Percentiles rank a stretch among this genome's conserved stretches.
phyloP scores from a whole-genome alignment of 2,797 vertebrate genomes.

The Crocodylus rhombifer region DNA sequence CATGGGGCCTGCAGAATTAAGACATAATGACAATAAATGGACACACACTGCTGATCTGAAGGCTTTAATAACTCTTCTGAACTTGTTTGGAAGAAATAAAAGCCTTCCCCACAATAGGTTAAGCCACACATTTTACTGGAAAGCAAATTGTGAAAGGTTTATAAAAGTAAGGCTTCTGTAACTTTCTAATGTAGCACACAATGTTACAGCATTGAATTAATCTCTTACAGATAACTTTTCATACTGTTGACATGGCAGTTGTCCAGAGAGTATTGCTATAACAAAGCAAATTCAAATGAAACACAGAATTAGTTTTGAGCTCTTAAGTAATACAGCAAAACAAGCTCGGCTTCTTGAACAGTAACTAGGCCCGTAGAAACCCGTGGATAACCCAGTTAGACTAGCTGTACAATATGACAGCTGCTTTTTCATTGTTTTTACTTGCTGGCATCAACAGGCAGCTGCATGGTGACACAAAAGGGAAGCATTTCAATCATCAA shows the following conservation, averaged over 20 bases:
- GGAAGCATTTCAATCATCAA: background rate
- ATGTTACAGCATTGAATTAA: constrained; percentile 19
- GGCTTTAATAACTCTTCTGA: background rate
- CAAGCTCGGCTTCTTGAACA: background rate
- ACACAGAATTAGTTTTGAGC: background rate
- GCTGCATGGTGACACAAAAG: background rate
- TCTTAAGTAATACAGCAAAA: background rate
- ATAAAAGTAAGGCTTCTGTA: constrained; percentile 9
- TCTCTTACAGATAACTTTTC: constrained; percentile 31
- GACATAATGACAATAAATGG: background rate
- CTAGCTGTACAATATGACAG: background rate
- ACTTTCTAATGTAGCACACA: constrained; percentile 6
- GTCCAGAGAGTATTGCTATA: background rate
- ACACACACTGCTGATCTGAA: background rate
- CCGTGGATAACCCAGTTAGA: background rate
- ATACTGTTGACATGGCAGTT: background rate
- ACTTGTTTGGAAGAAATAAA: constrained; percentile 2
- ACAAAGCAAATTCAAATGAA: constrained; percentile 25
- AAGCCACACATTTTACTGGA: constrained; percentile 11
- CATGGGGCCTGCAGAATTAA: background rate
- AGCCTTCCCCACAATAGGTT: background rate
- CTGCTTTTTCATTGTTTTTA: background rate
- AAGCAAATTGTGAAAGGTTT: background rate
- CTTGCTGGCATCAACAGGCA: background rate
- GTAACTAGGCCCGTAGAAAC: background rate